Conservation (phyloP, 2,113 vertebrate species). For the Podocnemis expansa region DNA sequence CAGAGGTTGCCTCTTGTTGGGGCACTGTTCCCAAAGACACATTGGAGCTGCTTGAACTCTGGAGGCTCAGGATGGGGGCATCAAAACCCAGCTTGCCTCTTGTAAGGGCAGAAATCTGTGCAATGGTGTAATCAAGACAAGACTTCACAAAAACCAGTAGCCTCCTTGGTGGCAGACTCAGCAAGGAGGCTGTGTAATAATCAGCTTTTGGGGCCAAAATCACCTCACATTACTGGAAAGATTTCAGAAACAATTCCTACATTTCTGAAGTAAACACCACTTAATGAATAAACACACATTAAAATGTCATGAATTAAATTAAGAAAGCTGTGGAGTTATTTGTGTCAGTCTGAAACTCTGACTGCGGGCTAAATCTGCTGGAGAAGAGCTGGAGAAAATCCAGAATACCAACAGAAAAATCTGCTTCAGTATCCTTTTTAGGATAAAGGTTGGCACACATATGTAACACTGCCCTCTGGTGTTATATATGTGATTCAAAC, state of each 20-base stretch:
- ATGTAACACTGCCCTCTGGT: background rate
- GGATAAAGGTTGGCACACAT: background rate
- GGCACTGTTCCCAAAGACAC: background rate
- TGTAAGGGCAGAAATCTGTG: background rate
- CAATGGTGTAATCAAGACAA: background rate
- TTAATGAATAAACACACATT: background rate
- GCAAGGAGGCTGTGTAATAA: background rate
- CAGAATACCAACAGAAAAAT: background rate
- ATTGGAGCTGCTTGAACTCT: background rate
- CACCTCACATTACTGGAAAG: background rate
- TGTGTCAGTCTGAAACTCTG: background rate
- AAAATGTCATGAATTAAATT: background rate
- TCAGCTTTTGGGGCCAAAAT: background rate
- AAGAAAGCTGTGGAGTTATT: background rate
- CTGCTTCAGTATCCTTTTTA: background rate
- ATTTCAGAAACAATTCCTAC: background rate
- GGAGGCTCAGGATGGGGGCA: background rate
- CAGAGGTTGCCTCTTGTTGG: background rate
- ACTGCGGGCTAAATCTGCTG: background rate
- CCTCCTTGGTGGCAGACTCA: background rate
- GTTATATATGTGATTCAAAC: background rate
- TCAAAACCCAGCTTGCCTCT: background rate
- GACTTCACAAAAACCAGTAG: background rate
- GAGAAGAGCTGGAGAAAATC: background rate
- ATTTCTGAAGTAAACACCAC: background rate